Evolutionary conservation across 2,888 invertebrate species (phyloP).

Genomic region (Andrena haemorrhoa): DNA sequence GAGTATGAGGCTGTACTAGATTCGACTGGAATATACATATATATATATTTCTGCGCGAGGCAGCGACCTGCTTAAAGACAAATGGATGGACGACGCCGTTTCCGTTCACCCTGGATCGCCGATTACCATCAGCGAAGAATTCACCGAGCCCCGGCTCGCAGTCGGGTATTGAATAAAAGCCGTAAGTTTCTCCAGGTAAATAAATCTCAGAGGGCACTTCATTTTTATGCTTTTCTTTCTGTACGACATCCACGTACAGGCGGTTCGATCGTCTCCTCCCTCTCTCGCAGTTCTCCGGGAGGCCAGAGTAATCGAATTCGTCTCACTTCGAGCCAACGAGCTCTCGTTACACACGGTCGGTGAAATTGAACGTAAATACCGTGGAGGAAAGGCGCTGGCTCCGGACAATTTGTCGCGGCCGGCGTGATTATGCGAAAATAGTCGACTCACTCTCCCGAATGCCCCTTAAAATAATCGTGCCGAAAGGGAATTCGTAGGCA

Average conservation of each 20-base stretch:
- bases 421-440: conserved; percentile 51
- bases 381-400: conserved; percentile 22
- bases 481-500: not conserved
- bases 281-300: conserved; percentile 1
- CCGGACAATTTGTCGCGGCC: conserved; percentile 27
- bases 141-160: conserved; percentile 17
- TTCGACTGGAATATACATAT: not conserved
- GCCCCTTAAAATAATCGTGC: not conserved
- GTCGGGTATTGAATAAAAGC: conserved; percentile 56
- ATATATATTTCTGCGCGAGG: not conserved
- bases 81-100: conserved; percentile 2
- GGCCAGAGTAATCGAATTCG: conserved; percentile 63
- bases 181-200: conserved; percentile 56
- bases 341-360: conserved; percentile 68
- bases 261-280: conserved; percentile 59
- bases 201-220: conserved; percentile 58
- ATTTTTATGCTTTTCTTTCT: conserved; percentile 64
- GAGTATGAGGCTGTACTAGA: too few relatives aligned
- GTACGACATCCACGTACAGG: conserved; percentile 68
- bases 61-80: conserved; percentile 1
- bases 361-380: conserved; percentile 68
- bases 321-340: conserved; percentile 69
- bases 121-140: conserved; percentile 29
- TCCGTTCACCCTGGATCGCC: conserved; percentile 8
- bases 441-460: conserved; percentile 17